Evolutionary conservation across 2,797 vertebrate genomes (phyloP), one percentile per base, ranked within the genome.

Genomic region (Macropodus opercularis): DNA sequence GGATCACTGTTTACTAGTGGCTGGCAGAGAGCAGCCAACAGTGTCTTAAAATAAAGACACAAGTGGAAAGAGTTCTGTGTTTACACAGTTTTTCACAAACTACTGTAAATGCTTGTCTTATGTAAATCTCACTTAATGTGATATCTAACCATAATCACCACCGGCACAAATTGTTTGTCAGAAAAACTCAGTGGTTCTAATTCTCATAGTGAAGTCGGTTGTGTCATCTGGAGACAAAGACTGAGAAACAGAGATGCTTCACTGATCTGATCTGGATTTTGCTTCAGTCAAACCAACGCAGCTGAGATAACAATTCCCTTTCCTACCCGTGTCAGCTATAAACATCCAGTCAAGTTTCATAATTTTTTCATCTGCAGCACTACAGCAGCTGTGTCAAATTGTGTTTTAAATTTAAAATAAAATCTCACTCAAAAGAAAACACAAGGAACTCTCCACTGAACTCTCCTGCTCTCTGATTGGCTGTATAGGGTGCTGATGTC

Each of bases 401-500:
- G 40, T 47, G 24, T 4, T 55, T 11, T 17, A 22, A 3, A 5
- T 24, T 35, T 23, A 1, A 23, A 8, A 5, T 22, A 13, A n/a
- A 34, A 53, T 22, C 39, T 9, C 7, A 22, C 6, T 9, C 2
- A 14, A 10, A 15, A 19, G 0, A 14, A 12, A 9, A 22, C 10
- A 5, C 21, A 31, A 21, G 3, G 6, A 29, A 17, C 5, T 22
- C 6, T 10, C 22, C 22, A 14, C 35, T 7, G 2, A 38, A 13
- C 26, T 34, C 38, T 50, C 22, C 48, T 49, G 48, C 56, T 75
- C 56, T 83, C 61, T 74, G 54, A 72, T 76, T 79, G 63, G 66
- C 43, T 64, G 17, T 15, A 7, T 36, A 98, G 97, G 80, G 96
- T 98, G 65, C 82, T 99, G 88, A 97, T 99, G 96, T 95, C 97